These are phyloP conservation scores for Bombyx mori DNA, from an alignment of 1,140 invertebrate species.

Conservation along the genomic window ASM3026992v2 NC_085107.1:17596001-17596500, in stretches of 20 bases:
- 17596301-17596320: background rate
- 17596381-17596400: background rate
- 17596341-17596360: constrained; percentile 5
- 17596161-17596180: constrained; percentile 1
- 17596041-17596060: too few species aligned
- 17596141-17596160: background rate
- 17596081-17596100: background rate
- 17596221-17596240: constrained; percentile 1
- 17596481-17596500: constrained; percentile 61
- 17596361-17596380: constrained; percentile 12
- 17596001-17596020: too few species aligned
- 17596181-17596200: constrained; percentile 3
- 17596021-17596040: too few species aligned
- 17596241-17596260: constrained; percentile 6
- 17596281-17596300: background rate
- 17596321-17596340: background rate
- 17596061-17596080: background rate
- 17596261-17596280: constrained; percentile 1
- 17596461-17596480: constrained; percentile 54
- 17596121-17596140: constrained; percentile 22
- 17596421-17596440: constrained; percentile 2
- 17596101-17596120: constrained; percentile 32
- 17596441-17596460: too few species aligned
- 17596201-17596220: constrained; percentile 6
- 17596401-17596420: too few species aligned